A percentile compares a stretch with the other conserved stretches of the same genome.
Conservation (phyloP, 1,140 invertebrate species). For the Helicorthomorpha holstii region DNA sequence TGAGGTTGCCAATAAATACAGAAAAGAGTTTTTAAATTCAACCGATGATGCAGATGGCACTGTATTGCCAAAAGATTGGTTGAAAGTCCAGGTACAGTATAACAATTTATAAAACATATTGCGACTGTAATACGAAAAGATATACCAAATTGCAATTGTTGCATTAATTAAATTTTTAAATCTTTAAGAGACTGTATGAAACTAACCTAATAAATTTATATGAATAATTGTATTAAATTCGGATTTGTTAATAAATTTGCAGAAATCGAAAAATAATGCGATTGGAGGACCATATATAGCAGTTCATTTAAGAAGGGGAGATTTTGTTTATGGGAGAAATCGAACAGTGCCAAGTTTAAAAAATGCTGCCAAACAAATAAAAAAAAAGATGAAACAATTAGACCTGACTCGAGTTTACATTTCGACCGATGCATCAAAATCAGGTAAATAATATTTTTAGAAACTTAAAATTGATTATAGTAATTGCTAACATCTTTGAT, state of each 20-base stretch:
- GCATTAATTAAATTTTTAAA: not conserved
- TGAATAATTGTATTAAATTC: too few relatives aligned
- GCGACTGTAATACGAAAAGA: not conserved
- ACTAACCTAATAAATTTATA: too few relatives aligned
- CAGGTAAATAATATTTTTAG: not conserved
- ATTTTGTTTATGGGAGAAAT: slow-evolving; percentile 52
- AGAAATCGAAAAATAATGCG: too few relatives aligned
- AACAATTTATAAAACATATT: too few relatives aligned
- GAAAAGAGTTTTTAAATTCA: slow-evolving; percentile 47
- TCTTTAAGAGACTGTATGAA: not conserved
- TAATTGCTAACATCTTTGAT: slow-evolving; percentile 9
- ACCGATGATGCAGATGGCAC: slow-evolving; percentile 42
- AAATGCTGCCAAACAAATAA: slow-evolving; percentile 50
- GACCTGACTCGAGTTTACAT: slow-evolving; percentile 52
- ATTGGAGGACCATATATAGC: slow-evolving; percentile 57
- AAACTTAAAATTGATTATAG: not conserved
- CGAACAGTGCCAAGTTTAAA: slow-evolving; percentile 51
- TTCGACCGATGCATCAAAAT: slow-evolving; percentile 52
- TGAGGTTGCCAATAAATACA: slow-evolving; percentile 50
- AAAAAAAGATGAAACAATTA: slow-evolving; percentile 35
- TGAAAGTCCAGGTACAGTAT: slow-evolving; percentile 36
- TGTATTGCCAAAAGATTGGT: slow-evolving; percentile 38
- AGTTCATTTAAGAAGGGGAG: slow-evolving; percentile 64
- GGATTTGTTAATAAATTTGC: too few relatives aligned
- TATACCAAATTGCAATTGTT: not conserved